phyloP scores from a whole-genome alignment of 2,888 invertebrate genomes.

The Opisthograptis luteolata region DNA sequence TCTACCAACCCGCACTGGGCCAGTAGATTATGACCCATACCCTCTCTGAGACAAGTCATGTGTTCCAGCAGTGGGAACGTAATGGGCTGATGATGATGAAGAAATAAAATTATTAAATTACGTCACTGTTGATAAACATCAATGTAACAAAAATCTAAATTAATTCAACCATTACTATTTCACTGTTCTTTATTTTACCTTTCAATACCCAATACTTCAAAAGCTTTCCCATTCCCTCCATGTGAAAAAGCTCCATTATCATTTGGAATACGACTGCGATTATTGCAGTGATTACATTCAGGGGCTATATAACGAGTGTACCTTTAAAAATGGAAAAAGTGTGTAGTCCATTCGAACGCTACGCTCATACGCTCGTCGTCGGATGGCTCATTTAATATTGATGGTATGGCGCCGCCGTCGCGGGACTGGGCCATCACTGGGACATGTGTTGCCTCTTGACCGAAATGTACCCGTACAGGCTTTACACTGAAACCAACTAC shows the following conservation, averaged over 20 bases:
- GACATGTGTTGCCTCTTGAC: conserved; percentile 46
- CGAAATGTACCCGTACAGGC: conserved; percentile 30
- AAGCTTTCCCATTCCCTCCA: too few relatives aligned
- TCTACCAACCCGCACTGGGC: too few relatives aligned
- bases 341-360: conserved; percentile 42
- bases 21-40: too few relatives aligned
- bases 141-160: too few relatives aligned
- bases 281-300: conserved; percentile 33
- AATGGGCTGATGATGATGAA: too few relatives aligned
- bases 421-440: conserved; percentile 43
- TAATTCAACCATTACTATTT: too few relatives aligned
- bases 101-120: too few relatives aligned
- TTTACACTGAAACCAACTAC: conserved; percentile 13
- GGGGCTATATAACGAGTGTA: conserved; percentile 23
- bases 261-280: conserved; percentile 27
- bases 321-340: conserved; percentile 39
- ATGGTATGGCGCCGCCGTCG: conserved; percentile 43
- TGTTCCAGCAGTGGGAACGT: too few relatives aligned
- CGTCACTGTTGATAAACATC: too few relatives aligned
- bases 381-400: conserved; percentile 62
- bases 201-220: too few relatives aligned
- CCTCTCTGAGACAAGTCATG: too few relatives aligned
- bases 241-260: conserved; percentile 14
- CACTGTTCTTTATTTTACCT: too few relatives aligned
- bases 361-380: conserved; percentile 36